Percentiles rank a stretch among this genome's conserved stretches.
These are phyloP conservation scores for Otolemur garnettii DNA, from an alignment of 2,113 vertebrate species.

Conservation along the genomic window DNA sequence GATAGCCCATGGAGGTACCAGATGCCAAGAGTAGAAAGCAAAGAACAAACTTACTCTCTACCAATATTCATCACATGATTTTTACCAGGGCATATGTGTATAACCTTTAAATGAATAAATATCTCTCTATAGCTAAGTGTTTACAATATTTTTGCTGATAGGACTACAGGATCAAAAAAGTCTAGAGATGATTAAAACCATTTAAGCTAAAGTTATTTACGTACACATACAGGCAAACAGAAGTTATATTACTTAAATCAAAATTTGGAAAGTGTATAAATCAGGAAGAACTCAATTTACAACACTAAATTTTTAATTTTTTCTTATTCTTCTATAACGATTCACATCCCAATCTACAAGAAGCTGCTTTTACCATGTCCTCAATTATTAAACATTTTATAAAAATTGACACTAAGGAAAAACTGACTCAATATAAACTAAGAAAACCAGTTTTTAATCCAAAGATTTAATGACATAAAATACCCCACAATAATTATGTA, in stretches of 20 bases:
- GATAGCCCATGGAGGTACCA: neutral
- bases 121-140: neutral
- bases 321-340: neutral
- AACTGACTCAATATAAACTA: neutral
- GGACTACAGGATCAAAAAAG: neutral
- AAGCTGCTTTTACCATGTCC: neutral
- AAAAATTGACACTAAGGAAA: slow-evolving; percentile 29
- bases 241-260: neutral
- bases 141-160: slow-evolving; percentile 48
- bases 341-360: neutral
- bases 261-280: neutral
- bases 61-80: neutral
- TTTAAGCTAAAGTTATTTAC: neutral
- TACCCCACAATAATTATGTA: slow-evolving; percentile 47
- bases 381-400: slow-evolving; percentile 51
- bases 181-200: neutral
- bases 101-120: neutral
- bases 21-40: neutral
- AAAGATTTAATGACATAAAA: slow-evolving; percentile 42
- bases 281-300: slow-evolving; percentile 24
- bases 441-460: neutral
- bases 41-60: neutral
- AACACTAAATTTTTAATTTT: slow-evolving; percentile 9
- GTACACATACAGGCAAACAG: neutral
- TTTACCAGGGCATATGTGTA: neutral